These are phyloP conservation scores for Andricus grossulariae DNA, from an alignment of 1,140 invertebrate species.

Conservation along the genomic window DNA sequence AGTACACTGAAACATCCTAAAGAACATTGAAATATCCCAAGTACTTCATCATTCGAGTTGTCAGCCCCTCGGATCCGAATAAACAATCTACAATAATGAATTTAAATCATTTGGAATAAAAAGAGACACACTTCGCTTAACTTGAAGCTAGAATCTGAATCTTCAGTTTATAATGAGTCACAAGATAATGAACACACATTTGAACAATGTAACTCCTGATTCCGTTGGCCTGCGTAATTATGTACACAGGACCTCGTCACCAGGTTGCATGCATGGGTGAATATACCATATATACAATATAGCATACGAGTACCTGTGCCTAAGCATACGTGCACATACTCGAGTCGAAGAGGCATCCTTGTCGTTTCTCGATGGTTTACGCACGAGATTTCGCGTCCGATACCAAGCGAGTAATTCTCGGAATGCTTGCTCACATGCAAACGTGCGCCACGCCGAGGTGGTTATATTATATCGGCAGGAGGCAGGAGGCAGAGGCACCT, in stretches of 20 bases:
- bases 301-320: not conserved
- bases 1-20: too few relatives aligned
- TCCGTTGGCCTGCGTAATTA: not conserved
- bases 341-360: conserved; percentile 27
- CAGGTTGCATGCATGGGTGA: not conserved
- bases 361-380: conserved; percentile 40
- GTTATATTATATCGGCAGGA: conserved; percentile 48
- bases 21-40: too few relatives aligned
- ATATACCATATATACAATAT: not conserved
- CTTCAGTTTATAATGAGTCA: too few relatives aligned
- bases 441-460: conserved; percentile 56
- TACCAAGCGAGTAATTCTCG: conserved; percentile 64
- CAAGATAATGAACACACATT: too few relatives aligned
- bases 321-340: conserved; percentile 14
- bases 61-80: too few relatives aligned
- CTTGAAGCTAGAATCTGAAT: too few relatives aligned
- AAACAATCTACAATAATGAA: too few relatives aligned
- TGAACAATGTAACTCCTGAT: too few relatives aligned
- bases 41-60: too few relatives aligned
- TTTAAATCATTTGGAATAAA: too few relatives aligned
- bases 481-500: conserved; percentile 40
- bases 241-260: not conserved
- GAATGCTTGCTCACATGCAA: conserved; percentile 69
- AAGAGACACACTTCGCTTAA: too few relatives aligned
- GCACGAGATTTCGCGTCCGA: conserved; percentile 59